Conservation (phyloP, 92 coral and sea anemone genomes). For the Diadumene lineata region DNA sequence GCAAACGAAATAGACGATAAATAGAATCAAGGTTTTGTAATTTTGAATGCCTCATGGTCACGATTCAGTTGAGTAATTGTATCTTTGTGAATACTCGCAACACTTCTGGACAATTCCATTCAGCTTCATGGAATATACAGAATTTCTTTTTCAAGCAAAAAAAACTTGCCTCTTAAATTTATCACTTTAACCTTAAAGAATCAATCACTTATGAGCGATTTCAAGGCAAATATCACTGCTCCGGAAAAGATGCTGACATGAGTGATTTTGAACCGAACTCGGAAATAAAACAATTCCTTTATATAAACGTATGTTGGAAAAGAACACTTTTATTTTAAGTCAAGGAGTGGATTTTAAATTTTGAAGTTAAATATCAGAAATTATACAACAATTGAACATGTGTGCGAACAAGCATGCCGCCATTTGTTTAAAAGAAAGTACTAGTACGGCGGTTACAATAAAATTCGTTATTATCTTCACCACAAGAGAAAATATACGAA, state of each 20-base stretch:
- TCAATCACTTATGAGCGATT: not conserved
- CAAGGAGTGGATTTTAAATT: not conserved
- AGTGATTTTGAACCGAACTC: not conserved
- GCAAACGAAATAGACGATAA: no score
- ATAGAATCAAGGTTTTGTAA: no score
- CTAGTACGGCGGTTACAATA: constrained; percentile 1
- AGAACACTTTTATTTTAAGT: no score
- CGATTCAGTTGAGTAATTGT: no score
- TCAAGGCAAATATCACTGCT: not conserved
- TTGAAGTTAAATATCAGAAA: not conserved
- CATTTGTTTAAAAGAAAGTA: not conserved
- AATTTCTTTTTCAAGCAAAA: not conserved
- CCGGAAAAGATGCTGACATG: not conserved
- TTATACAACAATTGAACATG: not conserved
- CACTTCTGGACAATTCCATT: no score
- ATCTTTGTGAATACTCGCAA: no score
- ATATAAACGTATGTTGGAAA: not conserved
- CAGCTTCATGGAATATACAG: constrained; percentile 1
- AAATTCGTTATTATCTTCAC: not conserved
- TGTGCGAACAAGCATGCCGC: no score
- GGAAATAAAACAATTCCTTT: not conserved
- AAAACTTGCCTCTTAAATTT: not conserved
- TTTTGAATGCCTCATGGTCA: no score
- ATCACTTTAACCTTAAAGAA: not conserved
- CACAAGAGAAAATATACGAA: not conserved